phyloP scores from a whole-genome alignment of 2,888 invertebrate genomes.

The Endotricha flammealis region DNA sequence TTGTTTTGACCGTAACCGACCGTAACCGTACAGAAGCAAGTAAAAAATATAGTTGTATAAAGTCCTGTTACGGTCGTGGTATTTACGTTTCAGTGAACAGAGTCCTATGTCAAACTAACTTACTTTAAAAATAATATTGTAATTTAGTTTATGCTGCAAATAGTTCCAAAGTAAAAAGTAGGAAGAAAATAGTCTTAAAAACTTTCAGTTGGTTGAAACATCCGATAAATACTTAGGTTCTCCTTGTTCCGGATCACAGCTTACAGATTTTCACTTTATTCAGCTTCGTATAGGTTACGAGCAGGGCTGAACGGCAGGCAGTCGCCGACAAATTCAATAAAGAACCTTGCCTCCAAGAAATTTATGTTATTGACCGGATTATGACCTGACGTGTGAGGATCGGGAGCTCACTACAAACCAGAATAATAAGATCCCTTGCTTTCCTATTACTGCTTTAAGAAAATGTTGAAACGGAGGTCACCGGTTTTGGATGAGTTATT shows the following conservation, averaged over 20 bases:
- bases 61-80: too few relatives aligned
- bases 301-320: conserved; percentile 53
- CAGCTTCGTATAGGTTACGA: conserved; percentile 49
- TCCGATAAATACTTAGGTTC: conserved; percentile 2
- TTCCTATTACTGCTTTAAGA: conserved; percentile 28
- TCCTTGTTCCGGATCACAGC: conserved; percentile 13
- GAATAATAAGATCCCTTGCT: conserved; percentile 35
- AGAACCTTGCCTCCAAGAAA: conserved; percentile 63
- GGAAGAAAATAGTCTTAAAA: too few relatives aligned
- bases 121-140: not conserved
- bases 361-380: conserved; percentile 75
- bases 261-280: conserved; percentile 49
- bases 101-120: too few relatives aligned
- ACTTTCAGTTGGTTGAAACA: conserved; percentile 5
- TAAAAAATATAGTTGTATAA: too few relatives aligned
- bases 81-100: too few relatives aligned
- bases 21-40: too few relatives aligned
- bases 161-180: not conserved
- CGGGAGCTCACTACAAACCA: conserved; percentile 42
- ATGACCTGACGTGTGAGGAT: conserved; percentile 64
- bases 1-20: not conserved
- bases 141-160: not conserved
- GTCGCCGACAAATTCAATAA: conserved; percentile 69
- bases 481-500: conserved; percentile 50
- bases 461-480: conserved; percentile 40